phyloP scores from a whole-genome alignment of 2,888 invertebrate species.

The Celastrina argiolus region DNA sequence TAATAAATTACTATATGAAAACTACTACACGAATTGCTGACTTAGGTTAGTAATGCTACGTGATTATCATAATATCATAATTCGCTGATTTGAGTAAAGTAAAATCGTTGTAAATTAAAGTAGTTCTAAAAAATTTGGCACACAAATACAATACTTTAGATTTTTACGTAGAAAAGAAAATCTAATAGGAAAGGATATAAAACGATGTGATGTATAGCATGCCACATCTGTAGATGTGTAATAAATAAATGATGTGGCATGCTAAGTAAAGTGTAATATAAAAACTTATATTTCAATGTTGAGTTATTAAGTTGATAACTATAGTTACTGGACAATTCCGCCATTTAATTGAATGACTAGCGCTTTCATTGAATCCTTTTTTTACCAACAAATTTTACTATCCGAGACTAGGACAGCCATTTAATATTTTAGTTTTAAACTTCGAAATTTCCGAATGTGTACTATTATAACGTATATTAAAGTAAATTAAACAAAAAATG shows the following conservation, averaged over 20 bases:
- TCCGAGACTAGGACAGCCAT: no score
- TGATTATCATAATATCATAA: not conserved
- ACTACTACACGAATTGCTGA: not conserved
- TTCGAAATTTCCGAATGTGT: no score
- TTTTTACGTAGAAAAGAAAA: not conserved
- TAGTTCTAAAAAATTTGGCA: constrained; percentile 10
- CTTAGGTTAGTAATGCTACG: not conserved
- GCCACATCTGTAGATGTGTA: not conserved
- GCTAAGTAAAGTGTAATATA: not conserved
- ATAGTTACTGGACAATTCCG: no score
- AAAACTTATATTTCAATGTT: not conserved
- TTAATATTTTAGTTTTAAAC: no score
- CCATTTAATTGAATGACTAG: no score
- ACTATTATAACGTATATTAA: no score
- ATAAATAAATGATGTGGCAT: not conserved
- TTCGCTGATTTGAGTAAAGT: not conserved
- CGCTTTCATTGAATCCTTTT: no score
- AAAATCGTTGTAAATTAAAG: not conserved
- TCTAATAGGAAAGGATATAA: not conserved
- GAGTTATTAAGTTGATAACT: not conserved
- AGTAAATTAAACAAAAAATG: no score
- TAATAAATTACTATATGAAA: not conserved
- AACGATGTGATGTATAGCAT: not conserved
- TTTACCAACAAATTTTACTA: no score
- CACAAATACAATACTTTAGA: constrained; percentile 4